Base-by-base conservation (phyloP, 2,113 vertebrate species). In the Malurus alboscapulatus region DNA sequence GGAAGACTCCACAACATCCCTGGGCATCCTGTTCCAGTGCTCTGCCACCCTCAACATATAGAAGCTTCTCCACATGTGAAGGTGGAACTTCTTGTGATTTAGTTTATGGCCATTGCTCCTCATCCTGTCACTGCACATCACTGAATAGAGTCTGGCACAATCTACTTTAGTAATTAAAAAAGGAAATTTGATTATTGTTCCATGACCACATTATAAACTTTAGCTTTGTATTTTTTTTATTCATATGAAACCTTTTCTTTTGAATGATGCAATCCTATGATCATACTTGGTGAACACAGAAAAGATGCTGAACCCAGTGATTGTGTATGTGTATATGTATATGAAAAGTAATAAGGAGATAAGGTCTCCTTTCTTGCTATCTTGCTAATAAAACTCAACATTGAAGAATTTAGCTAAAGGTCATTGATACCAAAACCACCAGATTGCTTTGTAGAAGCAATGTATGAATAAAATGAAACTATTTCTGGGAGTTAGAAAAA, bases 1-100 rank as follows among this genome's bases (percentile, higher is more conserved):
- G 17, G 25, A 21, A 61, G 62, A 32, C 5, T 62, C 29, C 54
- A 42, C 0, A 0, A 7, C 30, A 47, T 68, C 14, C 29, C 48
- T 14, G 24, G 8, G 25, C 47, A 47, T n/a, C 53, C 50, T 32
- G 26, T 44, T 44, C 36, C 18, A 44, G 18, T 18, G 58, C 54
- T 59, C n/a, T 59, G 69, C n/a, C 29, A 30, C 12, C 9, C 40
- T 12, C 47, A 61, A 5, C 0, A 1, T 18, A 40, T 47, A n/a
- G 10, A 66, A 3, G 1, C 25, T 67, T n/a, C 68, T 68, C 47
- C 17, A 47, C 25, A 22, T 10, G 17, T 34, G 25, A 11, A 82
- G 29, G 9, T 75, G 29, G 20, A 74, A 82, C 16, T 34, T 25
- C 18, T 47, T 62, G 34, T 55, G 25, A 1, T 58, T 81, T 50